Percentiles rank a stretch among this genome's conserved stretches.
Evolutionary conservation across 2,797 vertebrate genomes (phyloP).

Genomic region (Parauchenoglanis ngamensis): DNA sequence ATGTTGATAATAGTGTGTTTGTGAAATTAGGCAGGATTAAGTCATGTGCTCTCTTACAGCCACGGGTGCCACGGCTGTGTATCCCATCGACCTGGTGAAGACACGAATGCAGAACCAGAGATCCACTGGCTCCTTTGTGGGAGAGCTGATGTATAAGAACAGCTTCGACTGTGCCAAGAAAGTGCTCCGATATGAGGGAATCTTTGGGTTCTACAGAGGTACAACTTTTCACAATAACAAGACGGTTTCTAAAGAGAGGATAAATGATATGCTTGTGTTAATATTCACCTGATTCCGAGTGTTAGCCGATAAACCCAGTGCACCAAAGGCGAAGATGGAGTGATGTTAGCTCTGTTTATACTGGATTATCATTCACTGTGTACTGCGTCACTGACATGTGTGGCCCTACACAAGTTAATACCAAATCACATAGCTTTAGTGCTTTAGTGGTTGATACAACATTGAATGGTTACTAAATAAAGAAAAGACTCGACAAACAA

Average conservation of each 20-base stretch:
- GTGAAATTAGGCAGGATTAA: slow-evolving; percentile 22
- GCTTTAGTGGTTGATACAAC: slow-evolving; percentile 44
- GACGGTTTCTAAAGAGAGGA: background rate
- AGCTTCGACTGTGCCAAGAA: slow-evolving; percentile 97
- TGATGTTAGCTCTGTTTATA: slow-evolving; percentile 17
- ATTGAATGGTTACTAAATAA: slow-evolving; percentile 34
- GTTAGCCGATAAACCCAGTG: background rate
- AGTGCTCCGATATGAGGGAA: slow-evolving; percentile 90
- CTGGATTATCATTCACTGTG: slow-evolving; percentile 27
- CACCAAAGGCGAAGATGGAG: background rate
- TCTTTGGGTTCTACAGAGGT: slow-evolving; percentile 96
- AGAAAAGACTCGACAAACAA: slow-evolving; percentile 11
- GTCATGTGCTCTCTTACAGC: slow-evolving; percentile 70
- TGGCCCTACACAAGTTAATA: slow-evolving; percentile 35
- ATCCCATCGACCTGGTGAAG: slow-evolving; percentile 96
- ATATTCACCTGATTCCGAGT: background rate
- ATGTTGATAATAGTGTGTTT: background rate
- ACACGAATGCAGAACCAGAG: slow-evolving; percentile 97
- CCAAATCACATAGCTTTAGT: slow-evolving; percentile 38
- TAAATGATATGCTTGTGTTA: background rate
- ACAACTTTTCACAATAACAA: slow-evolving; percentile 41
- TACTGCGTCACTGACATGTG: slow-evolving; percentile 41
- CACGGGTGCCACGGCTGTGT: slow-evolving; percentile 92
- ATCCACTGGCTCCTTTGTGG: slow-evolving; percentile 86
- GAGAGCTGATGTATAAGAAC: slow-evolving; percentile 95